Percentiles rank a stretch among this genome's conserved stretches.
Conservation (phyloP, 2,797 vertebrate genomes). For the Bradypus variegatus region DNA sequence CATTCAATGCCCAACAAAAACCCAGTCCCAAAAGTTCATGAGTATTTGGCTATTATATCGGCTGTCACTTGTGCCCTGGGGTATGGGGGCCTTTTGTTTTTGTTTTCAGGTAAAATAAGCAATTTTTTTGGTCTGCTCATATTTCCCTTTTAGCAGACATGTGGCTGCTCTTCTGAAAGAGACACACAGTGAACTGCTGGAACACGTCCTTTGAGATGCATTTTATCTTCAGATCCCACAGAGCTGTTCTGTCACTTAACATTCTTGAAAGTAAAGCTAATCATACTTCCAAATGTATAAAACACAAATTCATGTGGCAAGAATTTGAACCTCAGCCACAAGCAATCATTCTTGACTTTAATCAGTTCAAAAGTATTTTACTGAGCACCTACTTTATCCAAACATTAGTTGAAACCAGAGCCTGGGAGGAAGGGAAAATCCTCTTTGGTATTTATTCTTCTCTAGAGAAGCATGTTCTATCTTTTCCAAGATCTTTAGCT, state of each 20-base stretch:
- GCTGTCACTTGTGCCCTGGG: slow-evolving; percentile 59
- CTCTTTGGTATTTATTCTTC: not conserved
- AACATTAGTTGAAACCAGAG: not conserved
- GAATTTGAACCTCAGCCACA: not conserved
- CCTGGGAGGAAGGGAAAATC: not conserved
- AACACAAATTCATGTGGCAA: not conserved
- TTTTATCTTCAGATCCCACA: not conserved
- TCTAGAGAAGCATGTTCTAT: not conserved
- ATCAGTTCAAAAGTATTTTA: not conserved
- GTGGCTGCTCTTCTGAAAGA: not conserved
- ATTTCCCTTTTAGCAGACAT: not conserved
- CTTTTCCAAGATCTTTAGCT: not conserved
- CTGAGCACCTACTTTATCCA: not conserved
- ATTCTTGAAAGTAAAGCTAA: not conserved
- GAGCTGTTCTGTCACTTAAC: not conserved
- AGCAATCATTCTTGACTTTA: not conserved
- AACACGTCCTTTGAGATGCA: not conserved
- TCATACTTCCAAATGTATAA: not conserved
- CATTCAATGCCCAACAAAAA: slow-evolving; percentile 47
- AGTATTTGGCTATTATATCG: slow-evolving; percentile 59
- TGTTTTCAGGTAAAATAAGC: slow-evolving; percentile 52
- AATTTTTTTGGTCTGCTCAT: not conserved
- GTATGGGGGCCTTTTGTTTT: slow-evolving; percentile 8
- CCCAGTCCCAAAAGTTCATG: slow-evolving; percentile 50
- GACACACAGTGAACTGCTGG: not conserved